These are phyloP conservation scores for Rhinopomastus cyanomelas DNA, from an alignment of 2,113 vertebrate genomes.

Conservation along the genomic window DNA sequence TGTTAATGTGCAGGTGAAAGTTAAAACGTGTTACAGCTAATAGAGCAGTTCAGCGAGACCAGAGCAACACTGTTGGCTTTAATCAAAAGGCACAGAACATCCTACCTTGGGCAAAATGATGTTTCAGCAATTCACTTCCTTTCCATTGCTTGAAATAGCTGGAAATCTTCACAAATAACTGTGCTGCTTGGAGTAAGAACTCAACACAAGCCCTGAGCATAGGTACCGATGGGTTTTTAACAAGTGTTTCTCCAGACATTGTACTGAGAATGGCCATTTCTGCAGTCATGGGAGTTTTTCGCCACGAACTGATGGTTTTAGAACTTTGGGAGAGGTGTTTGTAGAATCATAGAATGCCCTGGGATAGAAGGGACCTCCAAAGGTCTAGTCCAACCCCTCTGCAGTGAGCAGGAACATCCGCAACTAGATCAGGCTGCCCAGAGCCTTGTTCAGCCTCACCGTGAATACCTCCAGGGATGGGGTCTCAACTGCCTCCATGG, in stretches of 20 bases:
- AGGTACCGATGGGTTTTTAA: background rate
- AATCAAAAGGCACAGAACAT: background rate
- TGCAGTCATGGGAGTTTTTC: background rate
- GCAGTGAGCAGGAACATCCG: no score
- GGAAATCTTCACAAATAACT: background rate
- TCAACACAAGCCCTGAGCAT: background rate
- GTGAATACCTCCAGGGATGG: no score
- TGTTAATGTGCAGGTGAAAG: background rate
- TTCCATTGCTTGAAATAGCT: background rate
- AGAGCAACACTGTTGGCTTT: background rate
- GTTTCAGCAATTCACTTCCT: background rate
- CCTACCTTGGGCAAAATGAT: background rate
- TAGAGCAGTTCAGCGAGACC: background rate
- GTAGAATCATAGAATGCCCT: no score
- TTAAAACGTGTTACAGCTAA: background rate
- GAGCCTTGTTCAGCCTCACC: no score
- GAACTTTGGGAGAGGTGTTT: background rate
- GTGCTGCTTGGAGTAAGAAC: background rate
- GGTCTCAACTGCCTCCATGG: no score
- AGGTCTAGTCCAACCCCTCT: no score
- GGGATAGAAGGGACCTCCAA: no score
- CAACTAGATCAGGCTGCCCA: no score
- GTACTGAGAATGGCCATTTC: background rate
- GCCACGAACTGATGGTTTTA: background rate
- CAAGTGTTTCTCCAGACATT: background rate